Percentiles rank a stretch among this genome's conserved stretches.
Evolutionary conservation across 2,888 invertebrate species (phyloP).

Genomic region (Cylloceria caligata): DNA sequence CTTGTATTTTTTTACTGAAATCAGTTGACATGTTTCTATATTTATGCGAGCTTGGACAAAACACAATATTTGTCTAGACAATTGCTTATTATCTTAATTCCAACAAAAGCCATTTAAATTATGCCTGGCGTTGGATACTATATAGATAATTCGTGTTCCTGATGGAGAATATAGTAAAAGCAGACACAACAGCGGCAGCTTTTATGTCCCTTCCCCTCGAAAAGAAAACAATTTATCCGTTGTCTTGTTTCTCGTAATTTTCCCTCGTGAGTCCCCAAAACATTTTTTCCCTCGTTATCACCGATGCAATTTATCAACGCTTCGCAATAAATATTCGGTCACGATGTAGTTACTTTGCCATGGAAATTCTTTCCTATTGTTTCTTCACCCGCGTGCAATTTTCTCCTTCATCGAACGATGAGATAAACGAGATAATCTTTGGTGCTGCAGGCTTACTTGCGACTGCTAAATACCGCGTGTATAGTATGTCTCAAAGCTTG

Average conservation of each 20-base stretch:
- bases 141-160: conserved; percentile 14
- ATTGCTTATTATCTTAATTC: neutral
- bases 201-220: neutral
- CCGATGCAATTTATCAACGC: conserved; percentile 20
- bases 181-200: neutral
- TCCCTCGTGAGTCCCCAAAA: neutral
- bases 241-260: conserved; percentile 1
- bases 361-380: conserved; percentile 26
- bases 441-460: conserved; percentile 29
- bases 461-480: conserved; percentile 36
- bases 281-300: neutral
- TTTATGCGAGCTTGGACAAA: neutral
- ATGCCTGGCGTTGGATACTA: conserved; percentile 2
- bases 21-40: no score
- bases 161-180: neutral
- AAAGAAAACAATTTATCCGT: neutral
- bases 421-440: conserved; percentile 14
- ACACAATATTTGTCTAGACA: no score
- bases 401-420: conserved; percentile 9
- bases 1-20: no score
- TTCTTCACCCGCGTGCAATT: conserved; percentile 13
- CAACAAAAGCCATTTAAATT: conserved; percentile 10
- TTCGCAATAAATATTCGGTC: conserved; percentile 14
- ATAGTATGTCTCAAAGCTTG: conserved; percentile 70
- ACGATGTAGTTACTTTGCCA: conserved; percentile 2